Evolutionary conservation across 2,113 vertebrate species (phyloP), one percentile per base, ranked within the genome.

Genomic region (Zosterops lateralis): DNA sequence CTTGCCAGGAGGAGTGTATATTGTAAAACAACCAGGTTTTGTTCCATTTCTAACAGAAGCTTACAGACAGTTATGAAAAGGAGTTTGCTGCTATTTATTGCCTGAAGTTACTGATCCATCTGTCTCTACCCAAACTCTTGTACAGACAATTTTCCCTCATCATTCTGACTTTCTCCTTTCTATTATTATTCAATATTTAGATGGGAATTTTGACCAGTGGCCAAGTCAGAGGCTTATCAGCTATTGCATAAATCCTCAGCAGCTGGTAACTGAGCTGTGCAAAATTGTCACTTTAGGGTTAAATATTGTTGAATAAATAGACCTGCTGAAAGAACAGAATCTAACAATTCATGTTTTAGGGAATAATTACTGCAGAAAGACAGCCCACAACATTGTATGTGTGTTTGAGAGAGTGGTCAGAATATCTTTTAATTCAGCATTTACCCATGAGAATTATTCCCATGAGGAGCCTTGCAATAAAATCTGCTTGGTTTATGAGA

Each of bases 401-500:
- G 76, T 89, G 91, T 96, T 95, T 84, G 89, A 92, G 95, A 97
- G 95, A 96, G 91, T 91, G 95, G 96, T 96, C 97, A 84, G 91
- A 95, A 92, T 96, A 95, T 97, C 97, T 98, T 96, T 97, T 98
- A 97, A 98, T 97, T 97, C 97, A 95, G 96, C 96, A 73, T 98
- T 98, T 97, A 92, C 97, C 97, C 95, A 5, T 96, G 98, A 98
- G 98, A 98, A 97, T 97, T 93, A 95, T 95, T 98, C 98, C 98
- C 98, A 94, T 84, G 97, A 98, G 98, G 96, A 96, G 96, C 94
- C 96, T 95, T 95, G 96, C 97, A 98, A 97, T 97, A 96, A 98
- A 97, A 97, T 98, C 97, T 97, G 97, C 97, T 97, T 97, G 97
- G 97, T 97, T 97, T 97, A 71, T 97, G 97, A 98, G 98, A 98